Evolutionary conservation across 1,140 invertebrate species (phyloP).

Genomic region (Drosophila santomea): DNA sequence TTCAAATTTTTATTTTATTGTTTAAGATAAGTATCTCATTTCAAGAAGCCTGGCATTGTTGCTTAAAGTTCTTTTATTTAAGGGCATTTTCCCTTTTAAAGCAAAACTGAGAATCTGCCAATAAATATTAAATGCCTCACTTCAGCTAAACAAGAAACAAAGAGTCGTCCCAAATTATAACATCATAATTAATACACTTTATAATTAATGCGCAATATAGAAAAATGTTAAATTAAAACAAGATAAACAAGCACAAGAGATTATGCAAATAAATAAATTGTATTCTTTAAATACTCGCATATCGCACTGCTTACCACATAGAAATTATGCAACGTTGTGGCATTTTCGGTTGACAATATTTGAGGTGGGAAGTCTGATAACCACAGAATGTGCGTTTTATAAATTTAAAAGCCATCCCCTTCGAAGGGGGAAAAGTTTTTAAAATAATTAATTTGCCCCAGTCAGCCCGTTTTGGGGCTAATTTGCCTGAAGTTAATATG

Average conservation of each 20-base stretch:
- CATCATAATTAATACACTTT: neutral
- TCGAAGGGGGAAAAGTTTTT: constrained; percentile 21
- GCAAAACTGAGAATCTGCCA: too few relatives aligned
- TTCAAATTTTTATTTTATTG: too few relatives aligned
- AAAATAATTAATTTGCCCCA: constrained; percentile 39
- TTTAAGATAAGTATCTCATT: too few relatives aligned
- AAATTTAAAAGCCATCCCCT: constrained; percentile 26
- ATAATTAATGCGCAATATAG: neutral
- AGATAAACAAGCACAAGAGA: neutral
- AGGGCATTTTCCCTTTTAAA: too few relatives aligned
- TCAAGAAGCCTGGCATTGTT: too few relatives aligned
- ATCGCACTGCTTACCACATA: constrained; percentile 9
- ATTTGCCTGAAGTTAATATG: constrained; percentile 51
- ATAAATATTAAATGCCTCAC: too few relatives aligned
- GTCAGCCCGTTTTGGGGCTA: constrained; percentile 15
- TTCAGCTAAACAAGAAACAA: neutral
- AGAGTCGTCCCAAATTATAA: neutral
- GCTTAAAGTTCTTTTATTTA: too few relatives aligned
- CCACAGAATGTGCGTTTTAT: constrained; percentile 19
- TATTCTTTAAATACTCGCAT: constrained; percentile 18
- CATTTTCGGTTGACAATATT: constrained; percentile 39
- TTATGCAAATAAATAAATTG: constrained; percentile 26
- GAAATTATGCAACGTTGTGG: constrained; percentile 35
- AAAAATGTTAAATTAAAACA: neutral
- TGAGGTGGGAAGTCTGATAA: constrained; percentile 24